These are phyloP conservation scores for Myocastor coypus DNA, from an alignment of 2,113 vertebrate species.

Conservation along the genomic window DNA sequence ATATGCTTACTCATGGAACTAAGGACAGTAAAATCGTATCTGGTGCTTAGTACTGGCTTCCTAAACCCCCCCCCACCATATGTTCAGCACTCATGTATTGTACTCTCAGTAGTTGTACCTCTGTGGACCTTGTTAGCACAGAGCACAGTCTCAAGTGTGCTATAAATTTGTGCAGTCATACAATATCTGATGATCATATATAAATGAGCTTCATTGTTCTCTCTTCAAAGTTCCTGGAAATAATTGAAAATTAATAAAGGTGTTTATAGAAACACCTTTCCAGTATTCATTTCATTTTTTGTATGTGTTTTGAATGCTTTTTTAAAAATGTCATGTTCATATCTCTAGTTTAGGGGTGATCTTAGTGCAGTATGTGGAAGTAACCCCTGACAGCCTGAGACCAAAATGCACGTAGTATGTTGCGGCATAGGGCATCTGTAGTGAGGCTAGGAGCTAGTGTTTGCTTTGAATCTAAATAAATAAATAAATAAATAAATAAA, in stretches of 20 bases:
- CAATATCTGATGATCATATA: background rate
- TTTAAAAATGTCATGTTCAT: background rate
- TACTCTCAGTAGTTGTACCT: background rate
- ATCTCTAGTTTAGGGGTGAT: conserved; percentile 11
- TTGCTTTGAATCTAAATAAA: conserved; percentile 56
- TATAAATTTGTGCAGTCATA: background rate
- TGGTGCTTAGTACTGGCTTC: background rate
- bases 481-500: no score
- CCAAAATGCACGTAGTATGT: conserved; percentile 12
- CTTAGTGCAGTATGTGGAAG: conserved; percentile 24
- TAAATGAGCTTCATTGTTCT: background rate
- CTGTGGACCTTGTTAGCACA: background rate
- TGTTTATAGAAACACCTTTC: conserved; percentile 16
- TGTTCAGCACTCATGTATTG: background rate
- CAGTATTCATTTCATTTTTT: background rate
- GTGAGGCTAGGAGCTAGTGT: conserved; percentile 8
- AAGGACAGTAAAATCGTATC: background rate
- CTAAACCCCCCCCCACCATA: no score
- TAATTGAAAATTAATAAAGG: background rate
- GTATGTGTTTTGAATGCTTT: background rate
- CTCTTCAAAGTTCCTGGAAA: background rate
- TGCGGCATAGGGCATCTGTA: conserved; percentile 48
- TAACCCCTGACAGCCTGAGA: background rate
- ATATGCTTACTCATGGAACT: background rate
- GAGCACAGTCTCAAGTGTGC: background rate